These are phyloP conservation scores for Drosophila austrosaltans DNA, from an alignment of 2,888 invertebrate species.

Conservation along the genomic window DNA sequence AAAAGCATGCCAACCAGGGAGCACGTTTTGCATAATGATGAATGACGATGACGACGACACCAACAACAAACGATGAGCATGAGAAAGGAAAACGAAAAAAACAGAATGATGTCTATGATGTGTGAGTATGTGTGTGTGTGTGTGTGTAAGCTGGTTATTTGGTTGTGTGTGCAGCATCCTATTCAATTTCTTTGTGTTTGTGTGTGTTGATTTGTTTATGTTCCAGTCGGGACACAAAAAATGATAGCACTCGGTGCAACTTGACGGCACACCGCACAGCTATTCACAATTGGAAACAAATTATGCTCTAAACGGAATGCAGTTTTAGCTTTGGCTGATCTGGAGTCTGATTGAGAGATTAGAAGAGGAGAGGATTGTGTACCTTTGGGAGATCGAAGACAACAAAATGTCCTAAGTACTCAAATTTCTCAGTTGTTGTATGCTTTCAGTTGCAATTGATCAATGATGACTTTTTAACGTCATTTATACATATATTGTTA, in stretches of 20 bases:
- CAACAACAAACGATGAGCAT: slow-evolving; percentile 6
- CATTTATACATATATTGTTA: neutral
- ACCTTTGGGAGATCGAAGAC: neutral
- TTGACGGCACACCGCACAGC: slow-evolving; percentile 35
- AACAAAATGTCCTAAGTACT: neutral
- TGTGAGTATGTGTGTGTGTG: slow-evolving; percentile 36
- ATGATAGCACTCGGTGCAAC: slow-evolving; percentile 49
- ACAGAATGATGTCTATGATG: slow-evolving; percentile 50
- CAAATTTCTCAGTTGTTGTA: neutral
- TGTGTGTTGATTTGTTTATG: slow-evolving; percentile 70
- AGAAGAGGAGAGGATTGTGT: neutral
- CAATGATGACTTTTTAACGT: neutral
- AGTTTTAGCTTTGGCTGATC: slow-evolving; percentile 25
- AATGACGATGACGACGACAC: slow-evolving; percentile 65
- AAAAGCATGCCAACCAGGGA: slow-evolving; percentile 65
- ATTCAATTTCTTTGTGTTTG: slow-evolving; percentile 28
- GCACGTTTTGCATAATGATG: slow-evolving; percentile 79
- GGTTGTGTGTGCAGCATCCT: slow-evolving; percentile 20
- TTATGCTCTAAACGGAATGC: slow-evolving; percentile 73
- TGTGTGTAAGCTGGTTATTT: slow-evolving; percentile 50
- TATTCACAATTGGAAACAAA: slow-evolving; percentile 75
- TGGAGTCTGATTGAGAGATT: slow-evolving; percentile 8
- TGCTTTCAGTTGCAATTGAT: neutral
- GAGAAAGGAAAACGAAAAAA: slow-evolving; percentile 11
- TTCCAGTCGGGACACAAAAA: slow-evolving; percentile 35